A percentile compares a stretch with the other conserved stretches of the same genome.
Evolutionary conservation across 2,113 vertebrate species (phyloP).

Genomic region (Peromyscus californicus): DNA sequence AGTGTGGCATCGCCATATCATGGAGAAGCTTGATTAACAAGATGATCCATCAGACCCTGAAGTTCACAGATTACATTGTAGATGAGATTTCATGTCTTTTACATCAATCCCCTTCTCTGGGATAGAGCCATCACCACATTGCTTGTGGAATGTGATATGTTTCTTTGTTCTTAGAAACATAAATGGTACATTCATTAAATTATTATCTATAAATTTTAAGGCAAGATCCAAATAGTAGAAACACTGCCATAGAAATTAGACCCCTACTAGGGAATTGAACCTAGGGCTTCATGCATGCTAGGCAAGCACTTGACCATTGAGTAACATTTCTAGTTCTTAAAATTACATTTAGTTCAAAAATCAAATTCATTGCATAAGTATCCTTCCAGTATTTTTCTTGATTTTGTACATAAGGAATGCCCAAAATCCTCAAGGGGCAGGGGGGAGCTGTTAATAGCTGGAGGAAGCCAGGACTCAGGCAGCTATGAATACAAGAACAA

Average conservation of each 20-base stretch:
- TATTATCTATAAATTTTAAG: background rate
- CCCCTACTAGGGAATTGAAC: background rate
- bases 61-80: background rate
- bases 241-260: constrained; percentile 14
- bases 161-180: constrained; percentile 32
- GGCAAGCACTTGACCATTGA: background rate
- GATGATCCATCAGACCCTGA: background rate
- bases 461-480: background rate
- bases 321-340: background rate
- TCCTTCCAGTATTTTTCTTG: constrained; percentile 47
- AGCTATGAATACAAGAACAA: background rate
- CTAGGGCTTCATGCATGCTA: background rate
- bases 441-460: background rate
- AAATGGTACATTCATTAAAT: background rate
- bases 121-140: background rate
- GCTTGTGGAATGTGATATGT: background rate
- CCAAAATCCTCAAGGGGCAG: background rate
- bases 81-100: background rate
- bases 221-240: constrained; percentile 8
- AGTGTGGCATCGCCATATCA: background rate
- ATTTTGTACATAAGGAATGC: background rate
- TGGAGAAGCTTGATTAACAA: background rate
- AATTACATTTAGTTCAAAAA: background rate
- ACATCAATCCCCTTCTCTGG: background rate
- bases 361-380: constrained; percentile 14